Evolutionary conservation across 1,140 invertebrate species (phyloP).

Genomic region (Holotrichia oblita): DNA sequence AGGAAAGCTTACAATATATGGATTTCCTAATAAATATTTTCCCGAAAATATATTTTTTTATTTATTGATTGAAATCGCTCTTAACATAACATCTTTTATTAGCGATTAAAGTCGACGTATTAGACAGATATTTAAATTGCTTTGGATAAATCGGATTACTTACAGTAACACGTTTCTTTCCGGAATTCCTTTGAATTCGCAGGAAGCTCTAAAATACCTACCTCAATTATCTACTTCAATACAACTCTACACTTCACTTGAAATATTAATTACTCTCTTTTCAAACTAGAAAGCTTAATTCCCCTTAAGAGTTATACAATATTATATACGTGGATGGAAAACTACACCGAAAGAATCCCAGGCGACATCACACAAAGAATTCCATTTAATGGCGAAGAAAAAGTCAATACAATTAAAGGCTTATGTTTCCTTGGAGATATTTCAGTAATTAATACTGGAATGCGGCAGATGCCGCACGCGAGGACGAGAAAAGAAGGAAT

Average conservation of each 20-base stretch:
- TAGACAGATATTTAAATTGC: too few species aligned
- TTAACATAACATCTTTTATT: too few species aligned
- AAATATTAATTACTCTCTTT: background rate
- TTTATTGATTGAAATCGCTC: too few species aligned
- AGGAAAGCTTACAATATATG: too few species aligned
- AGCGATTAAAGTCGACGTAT: too few species aligned
- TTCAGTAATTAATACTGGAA: constrained; percentile 2
- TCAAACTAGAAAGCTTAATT: background rate
- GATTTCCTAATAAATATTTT: too few species aligned
- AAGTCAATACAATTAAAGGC: background rate
- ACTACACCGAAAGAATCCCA: background rate
- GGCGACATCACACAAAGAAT: background rate
- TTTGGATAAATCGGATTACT: too few species aligned
- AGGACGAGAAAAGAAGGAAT: background rate
- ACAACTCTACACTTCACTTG: background rate
- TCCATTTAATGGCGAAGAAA: background rate
- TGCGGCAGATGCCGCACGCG: background rate
- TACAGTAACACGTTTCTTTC: too few species aligned
- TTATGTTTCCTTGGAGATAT: constrained; percentile 3
- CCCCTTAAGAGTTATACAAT: background rate
- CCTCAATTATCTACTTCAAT: background rate
- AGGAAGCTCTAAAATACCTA: background rate
- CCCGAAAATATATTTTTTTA: too few species aligned
- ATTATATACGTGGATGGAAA: background rate
- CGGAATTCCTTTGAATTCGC: too few species aligned